Base-by-base conservation (phyloP, 1,140 invertebrate species). In the Zaprionus lachaisei region DNA sequence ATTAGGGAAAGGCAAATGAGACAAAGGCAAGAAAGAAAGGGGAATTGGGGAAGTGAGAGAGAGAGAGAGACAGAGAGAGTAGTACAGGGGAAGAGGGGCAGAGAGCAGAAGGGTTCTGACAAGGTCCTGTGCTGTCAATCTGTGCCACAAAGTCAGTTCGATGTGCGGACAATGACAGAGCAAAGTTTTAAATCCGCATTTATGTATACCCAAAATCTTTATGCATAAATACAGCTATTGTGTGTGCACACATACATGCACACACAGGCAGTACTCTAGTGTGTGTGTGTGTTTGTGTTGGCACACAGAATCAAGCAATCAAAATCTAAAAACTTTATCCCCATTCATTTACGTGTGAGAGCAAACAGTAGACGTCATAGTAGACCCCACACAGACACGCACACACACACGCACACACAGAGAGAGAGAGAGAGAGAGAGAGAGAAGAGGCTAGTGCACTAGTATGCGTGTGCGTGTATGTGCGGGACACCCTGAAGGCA, bases 231-330 rank as follows among this genome's bases (percentile, higher is more conserved):
- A 28, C 26, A 70, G 17, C 47, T 51, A 51, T 51, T 51, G 47
- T 51, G 47, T 12, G 47, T 14, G 12, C 26, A 31, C 55, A 34
- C 28, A 28, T 2, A 9, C 20, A 24, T 9, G 14, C 12, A 37
- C 37, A 11, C 9, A 7, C 26, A 47, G 22, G 7, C 17, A 22
- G 14, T 24, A 28, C 28, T 15, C 7, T 37, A 15, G 41, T 41
- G 7, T 38, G 28, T 63, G 38, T 28, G 55, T 51, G 38, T 34
- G 56, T 44, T 38, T 37, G 55, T 67, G 85, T 89, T 89, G 85
- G 85, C 85, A 90, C 81, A 89, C 85, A 90, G 81, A 89, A 89
- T 89, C 85, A 89, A 89, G 85, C 85, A 89, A 89, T 90, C 85
- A 89, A 80, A 90, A 82, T 83, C 85, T 90, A 82, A 89, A 90